A percentile compares a stretch with the other conserved stretches of the same genome.
Evolutionary conservation across 1,140 invertebrate genomes (phyloP).

Genomic region (Bombus haemorrhoidalis): DNA sequence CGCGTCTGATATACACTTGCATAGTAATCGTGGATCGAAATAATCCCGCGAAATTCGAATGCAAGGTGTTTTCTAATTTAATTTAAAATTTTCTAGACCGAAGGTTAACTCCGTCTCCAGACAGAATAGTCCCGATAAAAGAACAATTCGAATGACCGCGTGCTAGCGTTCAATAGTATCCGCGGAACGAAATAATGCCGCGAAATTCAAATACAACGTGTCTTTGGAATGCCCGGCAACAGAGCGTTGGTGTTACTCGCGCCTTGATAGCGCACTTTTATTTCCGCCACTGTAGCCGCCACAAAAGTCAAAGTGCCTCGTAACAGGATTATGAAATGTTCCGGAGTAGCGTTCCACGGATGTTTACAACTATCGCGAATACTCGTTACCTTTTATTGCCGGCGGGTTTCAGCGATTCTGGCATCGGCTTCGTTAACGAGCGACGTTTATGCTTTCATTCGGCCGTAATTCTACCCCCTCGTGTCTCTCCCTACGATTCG

Average conservation of each 20-base stretch:
- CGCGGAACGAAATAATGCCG: too few relatives aligned
- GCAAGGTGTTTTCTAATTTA: too few relatives aligned
- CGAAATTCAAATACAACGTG: neutral
- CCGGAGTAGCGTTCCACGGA: slow-evolving; percentile 64
- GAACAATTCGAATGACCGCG: neutral
- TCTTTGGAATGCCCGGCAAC: slow-evolving; percentile 26
- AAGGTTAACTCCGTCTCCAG: too few relatives aligned
- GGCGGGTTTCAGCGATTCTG: slow-evolving; percentile 65
- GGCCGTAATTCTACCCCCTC: slow-evolving; percentile 55
- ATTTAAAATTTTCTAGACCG: neutral
- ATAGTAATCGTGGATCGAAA: too few relatives aligned
- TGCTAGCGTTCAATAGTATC: neutral
- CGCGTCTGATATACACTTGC: too few relatives aligned
- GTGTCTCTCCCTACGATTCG: slow-evolving; percentile 8
- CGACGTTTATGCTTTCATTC: slow-evolving; percentile 63
- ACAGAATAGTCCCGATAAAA: neutral
- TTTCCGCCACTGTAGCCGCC: slow-evolving; percentile 50
- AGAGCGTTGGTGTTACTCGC: slow-evolving; percentile 58
- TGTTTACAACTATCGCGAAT: slow-evolving; percentile 68
- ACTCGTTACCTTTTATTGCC: slow-evolving; percentile 69
- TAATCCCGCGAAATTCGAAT: too few relatives aligned
- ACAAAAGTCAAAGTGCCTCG: slow-evolving; percentile 69
- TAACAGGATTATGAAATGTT: slow-evolving; percentile 72
- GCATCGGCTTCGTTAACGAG: slow-evolving; percentile 65
- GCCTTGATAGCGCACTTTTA: slow-evolving; percentile 62